A percentile compares a stretch with the other conserved stretches of the same genome.
phyloP scores from a whole-genome alignment of 2,888 invertebrate genomes.

The Cistogaster globosa region DNA sequence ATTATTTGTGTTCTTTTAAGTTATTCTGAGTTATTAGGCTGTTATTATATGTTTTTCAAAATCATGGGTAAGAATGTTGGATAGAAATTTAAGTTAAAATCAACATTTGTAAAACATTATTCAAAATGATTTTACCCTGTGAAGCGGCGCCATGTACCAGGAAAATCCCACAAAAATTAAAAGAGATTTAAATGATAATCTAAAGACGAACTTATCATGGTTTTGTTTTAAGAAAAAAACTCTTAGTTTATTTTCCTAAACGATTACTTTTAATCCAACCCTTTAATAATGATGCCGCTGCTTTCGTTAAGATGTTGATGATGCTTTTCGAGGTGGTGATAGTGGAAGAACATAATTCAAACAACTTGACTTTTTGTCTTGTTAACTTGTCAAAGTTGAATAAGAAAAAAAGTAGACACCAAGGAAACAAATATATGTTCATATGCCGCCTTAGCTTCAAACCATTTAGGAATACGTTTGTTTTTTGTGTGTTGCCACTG shows the following conservation, averaged over 20 bases:
- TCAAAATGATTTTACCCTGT: no score
- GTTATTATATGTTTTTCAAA: no score
- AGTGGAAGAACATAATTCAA: conserved; percentile 67
- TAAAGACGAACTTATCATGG: no score
- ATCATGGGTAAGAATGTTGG: no score
- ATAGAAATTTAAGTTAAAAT: no score
- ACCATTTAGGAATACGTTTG: conserved; percentile 59
- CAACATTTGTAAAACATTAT: no score
- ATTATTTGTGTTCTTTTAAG: no score
- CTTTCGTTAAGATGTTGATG: not conserved
- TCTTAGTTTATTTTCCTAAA: not conserved
- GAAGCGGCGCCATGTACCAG: no score
- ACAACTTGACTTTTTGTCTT: conserved; percentile 71
- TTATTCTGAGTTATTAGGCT: no score
- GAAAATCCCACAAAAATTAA: not conserved
- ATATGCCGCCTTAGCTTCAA: conserved; percentile 65
- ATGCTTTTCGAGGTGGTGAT: conserved; percentile 18
- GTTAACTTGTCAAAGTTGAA: conserved; percentile 68
- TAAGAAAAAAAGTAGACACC: conserved; percentile 30
- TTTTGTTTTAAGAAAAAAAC: not conserved
- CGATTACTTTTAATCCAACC: not conserved
- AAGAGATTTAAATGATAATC: not conserved
- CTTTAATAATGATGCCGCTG: conserved; percentile 9
- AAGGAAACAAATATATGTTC: conserved; percentile 57
- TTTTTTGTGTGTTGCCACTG: conserved; percentile 48